Evolutionary conservation across 2,113 vertebrate genomes (phyloP).

Genomic region (Buteo buteo): DNA sequence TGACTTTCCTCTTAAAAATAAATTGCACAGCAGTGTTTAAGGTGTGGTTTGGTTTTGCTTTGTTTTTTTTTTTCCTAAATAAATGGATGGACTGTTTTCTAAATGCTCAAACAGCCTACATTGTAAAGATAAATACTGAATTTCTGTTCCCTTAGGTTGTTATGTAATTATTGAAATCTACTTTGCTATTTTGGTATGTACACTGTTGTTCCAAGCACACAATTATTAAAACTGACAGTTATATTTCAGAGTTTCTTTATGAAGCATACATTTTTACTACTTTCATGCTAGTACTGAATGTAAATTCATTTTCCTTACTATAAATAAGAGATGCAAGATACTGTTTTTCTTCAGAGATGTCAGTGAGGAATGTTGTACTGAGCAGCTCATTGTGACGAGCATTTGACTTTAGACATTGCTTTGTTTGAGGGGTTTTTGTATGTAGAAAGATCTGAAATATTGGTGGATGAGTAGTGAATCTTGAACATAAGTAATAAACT

Average conservation of each 20-base stretch:
- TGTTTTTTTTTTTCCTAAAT: background rate
- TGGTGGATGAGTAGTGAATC: background rate
- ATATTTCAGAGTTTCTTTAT: background rate
- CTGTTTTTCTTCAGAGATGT: background rate
- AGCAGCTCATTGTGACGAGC: background rate
- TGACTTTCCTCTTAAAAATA: background rate
- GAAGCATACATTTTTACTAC: background rate
- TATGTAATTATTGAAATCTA: background rate
- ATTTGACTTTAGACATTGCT: background rate
- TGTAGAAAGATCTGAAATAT: background rate
- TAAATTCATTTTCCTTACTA: background rate
- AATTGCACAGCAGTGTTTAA: background rate
- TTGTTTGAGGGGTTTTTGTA: background rate
- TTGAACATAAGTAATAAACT: background rate
- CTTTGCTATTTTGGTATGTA: background rate
- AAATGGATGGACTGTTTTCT: background rate
- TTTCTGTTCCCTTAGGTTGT: background rate
- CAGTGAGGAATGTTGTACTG: background rate
- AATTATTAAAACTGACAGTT: background rate
- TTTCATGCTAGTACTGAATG: background rate
- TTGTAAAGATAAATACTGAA: background rate
- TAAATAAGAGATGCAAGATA: background rate
- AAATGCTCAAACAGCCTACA: background rate
- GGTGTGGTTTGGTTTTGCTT: background rate
- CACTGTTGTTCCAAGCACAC: background rate